Evolutionary conservation across 2,113 vertebrate genomes (phyloP).

Genomic region (Emydocephalus ijimae): DNA sequence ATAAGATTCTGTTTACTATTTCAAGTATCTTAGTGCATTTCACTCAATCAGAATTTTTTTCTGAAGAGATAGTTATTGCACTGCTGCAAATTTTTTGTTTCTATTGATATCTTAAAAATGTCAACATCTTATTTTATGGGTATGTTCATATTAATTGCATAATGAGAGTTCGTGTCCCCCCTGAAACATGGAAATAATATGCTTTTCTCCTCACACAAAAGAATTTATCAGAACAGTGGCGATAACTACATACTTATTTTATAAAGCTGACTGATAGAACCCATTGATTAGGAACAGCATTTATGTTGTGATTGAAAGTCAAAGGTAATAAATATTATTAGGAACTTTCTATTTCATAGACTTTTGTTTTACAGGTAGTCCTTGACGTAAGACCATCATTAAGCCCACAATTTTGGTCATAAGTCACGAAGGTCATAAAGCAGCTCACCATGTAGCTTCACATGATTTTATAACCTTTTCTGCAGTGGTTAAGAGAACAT

Average conservation of each 20-base stretch:
- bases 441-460: neutral
- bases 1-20: neutral
- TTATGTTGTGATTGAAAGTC: neutral
- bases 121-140: neutral
- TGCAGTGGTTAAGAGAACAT: neutral
- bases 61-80: neutral
- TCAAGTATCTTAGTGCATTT: neutral
- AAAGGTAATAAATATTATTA: neutral
- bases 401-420: neutral
- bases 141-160: neutral
- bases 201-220: neutral
- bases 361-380: neutral
- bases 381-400: neutral
- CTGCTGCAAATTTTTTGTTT: neutral
- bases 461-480: neutral
- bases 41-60: neutral
- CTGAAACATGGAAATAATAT: neutral
- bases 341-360: neutral
- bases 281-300: neutral
- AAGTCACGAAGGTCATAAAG: neutral
- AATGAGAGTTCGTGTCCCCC: neutral
- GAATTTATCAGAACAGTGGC: neutral
- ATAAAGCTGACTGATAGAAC: neutral
- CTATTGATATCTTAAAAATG: neutral
- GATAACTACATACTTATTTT: neutral